phyloP scores from a whole-genome alignment of 2,888 invertebrate genomes.

The Matsumyia berberina region DNA sequence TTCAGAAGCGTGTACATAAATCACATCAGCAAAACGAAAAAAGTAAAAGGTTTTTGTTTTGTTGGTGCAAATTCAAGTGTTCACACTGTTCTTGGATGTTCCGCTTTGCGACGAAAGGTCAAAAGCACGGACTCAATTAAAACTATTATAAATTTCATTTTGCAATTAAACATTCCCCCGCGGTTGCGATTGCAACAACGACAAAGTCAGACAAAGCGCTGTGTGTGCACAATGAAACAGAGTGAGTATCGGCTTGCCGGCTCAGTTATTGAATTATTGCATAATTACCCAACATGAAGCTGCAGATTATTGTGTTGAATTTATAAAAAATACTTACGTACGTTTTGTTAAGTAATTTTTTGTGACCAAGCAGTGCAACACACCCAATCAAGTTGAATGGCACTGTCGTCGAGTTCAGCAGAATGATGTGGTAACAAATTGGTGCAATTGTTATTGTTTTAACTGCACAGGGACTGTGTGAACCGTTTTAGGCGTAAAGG shows the following conservation, averaged over 20 bases:
- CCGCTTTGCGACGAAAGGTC: conserved; percentile 29
- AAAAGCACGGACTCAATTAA: conserved; percentile 26
- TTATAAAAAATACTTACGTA: not conserved
- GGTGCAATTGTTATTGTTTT: no score
- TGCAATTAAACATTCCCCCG: not conserved
- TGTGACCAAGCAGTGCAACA: not conserved
- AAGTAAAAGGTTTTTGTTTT: not conserved
- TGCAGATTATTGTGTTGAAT: not conserved
- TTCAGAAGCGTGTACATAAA: not conserved
- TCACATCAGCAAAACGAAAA: conserved; percentile 2
- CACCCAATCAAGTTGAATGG: conserved; percentile 15
- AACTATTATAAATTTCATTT: conserved; percentile 25
- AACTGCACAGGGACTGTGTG: no score
- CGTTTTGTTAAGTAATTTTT: conserved; percentile 20
- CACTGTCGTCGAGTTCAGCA: not conserved
- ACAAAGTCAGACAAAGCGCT: not conserved
- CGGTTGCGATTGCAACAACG: not conserved
- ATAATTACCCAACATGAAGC: conserved; percentile 26
- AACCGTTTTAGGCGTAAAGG: no score
- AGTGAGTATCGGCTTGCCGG: conserved; percentile 15
- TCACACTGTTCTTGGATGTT: not conserved
- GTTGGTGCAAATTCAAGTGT: not conserved
- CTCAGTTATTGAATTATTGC: conserved; percentile 17
- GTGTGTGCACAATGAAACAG: not conserved
- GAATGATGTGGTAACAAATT: not conserved